Percentiles rank a stretch among this genome's conserved stretches.
phyloP scores from a whole-genome alignment of 2,888 invertebrate species.

The Schizaphis graminum region DNA sequence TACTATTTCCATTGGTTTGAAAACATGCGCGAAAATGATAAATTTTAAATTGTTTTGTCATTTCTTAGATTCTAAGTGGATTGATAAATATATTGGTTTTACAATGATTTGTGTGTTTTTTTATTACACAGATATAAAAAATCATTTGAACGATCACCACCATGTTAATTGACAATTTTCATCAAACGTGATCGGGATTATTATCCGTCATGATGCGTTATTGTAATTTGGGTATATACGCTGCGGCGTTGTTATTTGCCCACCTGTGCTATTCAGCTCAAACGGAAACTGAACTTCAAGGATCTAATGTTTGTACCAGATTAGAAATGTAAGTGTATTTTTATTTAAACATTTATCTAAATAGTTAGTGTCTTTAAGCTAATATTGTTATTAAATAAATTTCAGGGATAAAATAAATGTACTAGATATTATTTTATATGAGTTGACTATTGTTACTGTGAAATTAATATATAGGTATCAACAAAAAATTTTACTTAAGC shows the following conservation, averaged over 20 bases:
- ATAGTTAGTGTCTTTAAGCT: background rate
- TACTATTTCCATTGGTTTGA: background rate
- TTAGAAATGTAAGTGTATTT: slow-evolving; percentile 78
- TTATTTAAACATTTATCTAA: background rate
- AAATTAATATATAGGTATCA: background rate
- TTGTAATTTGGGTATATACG: slow-evolving; percentile 13
- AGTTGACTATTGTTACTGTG: background rate
- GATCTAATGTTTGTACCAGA: slow-evolving; percentile 84
- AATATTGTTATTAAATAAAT: background rate
- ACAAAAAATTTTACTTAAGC: background rate
- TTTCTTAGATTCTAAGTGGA: background rate
- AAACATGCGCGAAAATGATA: background rate
- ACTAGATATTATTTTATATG: background rate
- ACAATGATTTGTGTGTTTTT: background rate
- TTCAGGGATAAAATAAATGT: background rate
- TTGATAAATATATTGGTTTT: background rate
- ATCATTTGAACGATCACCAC: background rate
- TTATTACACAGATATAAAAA: background rate
- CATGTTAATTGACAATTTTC: slow-evolving; percentile 36
- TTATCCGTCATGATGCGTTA: background rate
- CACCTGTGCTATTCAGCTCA: background rate
- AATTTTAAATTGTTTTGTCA: background rate
- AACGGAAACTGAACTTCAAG: slow-evolving; percentile 71
- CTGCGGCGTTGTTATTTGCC: slow-evolving; percentile 49
- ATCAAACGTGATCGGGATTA: background rate